Conservation (phyloP, 2,113 vertebrate species). For the Aspidoscelis tigris region DNA sequence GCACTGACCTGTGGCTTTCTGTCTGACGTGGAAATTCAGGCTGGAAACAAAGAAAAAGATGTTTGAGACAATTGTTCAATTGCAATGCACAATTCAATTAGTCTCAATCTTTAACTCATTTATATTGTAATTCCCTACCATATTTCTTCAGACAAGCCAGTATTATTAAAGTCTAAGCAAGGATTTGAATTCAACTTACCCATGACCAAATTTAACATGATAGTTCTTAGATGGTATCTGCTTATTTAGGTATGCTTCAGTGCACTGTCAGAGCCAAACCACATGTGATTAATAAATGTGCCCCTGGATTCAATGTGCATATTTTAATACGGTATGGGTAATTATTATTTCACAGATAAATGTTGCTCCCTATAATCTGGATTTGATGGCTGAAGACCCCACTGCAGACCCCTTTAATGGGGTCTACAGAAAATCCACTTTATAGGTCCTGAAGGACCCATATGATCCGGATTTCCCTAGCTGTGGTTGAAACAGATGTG, state of each 20-base stretch:
- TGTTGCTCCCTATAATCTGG: too few relatives aligned
- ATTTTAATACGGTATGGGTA: background rate
- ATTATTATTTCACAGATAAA: too few relatives aligned
- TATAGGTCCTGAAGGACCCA: too few relatives aligned
- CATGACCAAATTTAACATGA: background rate
- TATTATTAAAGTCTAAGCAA: background rate
- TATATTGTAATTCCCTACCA: too few relatives aligned
- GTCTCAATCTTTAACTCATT: background rate
- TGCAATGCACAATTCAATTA: background rate
- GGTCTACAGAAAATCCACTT: too few relatives aligned
- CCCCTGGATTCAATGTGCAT: background rate
- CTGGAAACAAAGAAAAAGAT: constrained; percentile 60
- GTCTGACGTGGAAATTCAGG: constrained; percentile 84
- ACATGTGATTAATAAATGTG: background rate
- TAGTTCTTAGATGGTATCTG: background rate
- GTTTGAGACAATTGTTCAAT: background rate
- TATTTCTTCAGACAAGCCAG: background rate
- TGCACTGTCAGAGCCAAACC: background rate
- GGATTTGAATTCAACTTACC: background rate
- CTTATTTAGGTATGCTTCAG: background rate
- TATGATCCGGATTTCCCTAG: too few relatives aligned
- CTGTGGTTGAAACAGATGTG: too few relatives aligned
- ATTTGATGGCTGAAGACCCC: too few relatives aligned
- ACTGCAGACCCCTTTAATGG: too few relatives aligned
- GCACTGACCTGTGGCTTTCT: constrained; percentile 81